Evolutionary conservation across 2,888 invertebrate species (phyloP), one percentile per base, ranked within the genome.

Genomic region (Macropis europaea): DNA sequence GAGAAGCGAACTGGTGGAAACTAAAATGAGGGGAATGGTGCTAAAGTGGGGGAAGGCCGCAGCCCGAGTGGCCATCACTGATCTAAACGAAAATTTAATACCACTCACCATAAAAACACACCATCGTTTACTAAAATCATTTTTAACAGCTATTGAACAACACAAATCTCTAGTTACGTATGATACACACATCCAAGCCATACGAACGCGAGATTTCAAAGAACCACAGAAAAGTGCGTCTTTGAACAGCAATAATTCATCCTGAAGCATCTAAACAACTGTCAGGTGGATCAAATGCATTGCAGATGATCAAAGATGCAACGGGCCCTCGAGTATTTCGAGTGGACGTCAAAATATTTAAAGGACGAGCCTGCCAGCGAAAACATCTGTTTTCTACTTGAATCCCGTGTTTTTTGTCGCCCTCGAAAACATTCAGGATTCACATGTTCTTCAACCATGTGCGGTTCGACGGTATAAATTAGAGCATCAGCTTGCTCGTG

Each of bases 261-360:
- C 50, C 43, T 28, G 48, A 15, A 60, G 45, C 53, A 2, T 40
- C 36, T 47, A 28, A 34, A 28, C n/a, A 1, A 40, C 26, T 28
- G 62, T 73, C 60, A 63, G 59, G 63, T 60, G 75, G 24, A 54
- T 47, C 38, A 15, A 32, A 30, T 64, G 42, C 19, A 40, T 54
- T 15, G 19, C 43, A 36, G 57, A 32, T 52, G 40, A 13, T 9
- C 22, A 43, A 19, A 22, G n/a, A 17, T 28, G 22, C 7, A 19
- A 3, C 19, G 34, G 42, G n/a, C 38, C 15, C 59, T 52, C 36
- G 52, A 60, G 42, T 11, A 43, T 60, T 57, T 71, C 57, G 40
- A 76, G 63, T 59, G 50, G 60, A 34, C 47, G 70, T 74, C 60
- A 77, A 77, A 81, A 79, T 73, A 74, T 77, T 76, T 72, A 73